phyloP scores from a whole-genome alignment of 2,113 vertebrate genomes.

The Gallinago jamesoni region DNA sequence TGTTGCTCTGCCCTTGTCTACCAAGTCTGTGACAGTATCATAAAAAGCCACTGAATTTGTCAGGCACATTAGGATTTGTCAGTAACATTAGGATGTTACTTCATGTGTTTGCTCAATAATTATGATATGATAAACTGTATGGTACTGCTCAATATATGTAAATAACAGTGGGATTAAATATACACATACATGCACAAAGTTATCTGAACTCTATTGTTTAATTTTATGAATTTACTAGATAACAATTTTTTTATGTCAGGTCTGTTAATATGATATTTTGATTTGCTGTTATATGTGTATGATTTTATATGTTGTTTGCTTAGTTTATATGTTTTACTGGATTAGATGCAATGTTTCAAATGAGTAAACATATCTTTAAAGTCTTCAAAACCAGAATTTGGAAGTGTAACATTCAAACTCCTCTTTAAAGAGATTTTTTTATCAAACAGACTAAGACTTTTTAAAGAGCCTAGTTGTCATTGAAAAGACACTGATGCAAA shows the following conservation, averaged over 20 bases:
- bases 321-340: background rate
- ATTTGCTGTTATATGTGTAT: background rate
- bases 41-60: no score
- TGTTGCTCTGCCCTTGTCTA: no score
- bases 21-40: no score
- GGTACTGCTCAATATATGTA: background rate
- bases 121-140: background rate
- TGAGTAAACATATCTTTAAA: background rate
- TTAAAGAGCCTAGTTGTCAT: conserved; percentile 9
- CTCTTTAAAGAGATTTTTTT: conserved; percentile 1
- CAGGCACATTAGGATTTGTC: no score
- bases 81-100: background rate
- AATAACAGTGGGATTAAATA: background rate
- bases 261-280: background rate
- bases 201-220: background rate
- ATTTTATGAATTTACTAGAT: background rate
- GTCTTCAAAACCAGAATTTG: background rate
- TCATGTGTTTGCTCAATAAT: background rate
- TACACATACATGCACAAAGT: no score
- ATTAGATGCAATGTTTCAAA: background rate
- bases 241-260: background rate
- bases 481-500: conserved; percentile 14
- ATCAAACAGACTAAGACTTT: background rate
- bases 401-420: background rate
- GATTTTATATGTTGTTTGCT: background rate